phyloP scores from a whole-genome alignment of 2,888 invertebrate species.

The Cinara cedri region DNA sequence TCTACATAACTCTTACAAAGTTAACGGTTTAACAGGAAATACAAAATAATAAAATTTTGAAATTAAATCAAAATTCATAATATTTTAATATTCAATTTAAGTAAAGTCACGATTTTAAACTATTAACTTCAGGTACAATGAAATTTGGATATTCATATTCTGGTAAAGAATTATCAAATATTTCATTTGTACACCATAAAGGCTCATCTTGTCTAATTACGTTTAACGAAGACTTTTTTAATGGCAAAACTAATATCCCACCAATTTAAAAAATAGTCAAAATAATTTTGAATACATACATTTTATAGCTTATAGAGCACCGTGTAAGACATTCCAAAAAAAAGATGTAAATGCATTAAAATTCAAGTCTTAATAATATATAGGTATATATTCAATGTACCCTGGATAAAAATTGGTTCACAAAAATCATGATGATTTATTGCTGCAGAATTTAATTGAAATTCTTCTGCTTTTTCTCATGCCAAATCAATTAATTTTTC shows the following conservation, averaged over 20 bases:
- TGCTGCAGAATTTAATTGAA: conserved; percentile 72
- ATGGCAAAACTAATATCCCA: conserved; percentile 83
- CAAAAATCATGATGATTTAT: conserved; percentile 86
- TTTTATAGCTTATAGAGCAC: neutral
- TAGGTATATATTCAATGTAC: too few species aligned
- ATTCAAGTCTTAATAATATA: conserved; percentile 67
- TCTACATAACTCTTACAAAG: conserved; percentile 70
- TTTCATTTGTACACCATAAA: conserved; percentile 69
- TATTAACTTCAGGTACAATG: conserved; percentile 66
- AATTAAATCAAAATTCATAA: neutral
- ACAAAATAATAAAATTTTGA: conserved; percentile 41
- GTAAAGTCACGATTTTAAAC: conserved; percentile 63
- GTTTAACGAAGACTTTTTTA: conserved; percentile 78
- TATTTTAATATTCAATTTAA: conserved; percentile 63
- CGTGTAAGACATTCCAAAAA: too few species aligned
- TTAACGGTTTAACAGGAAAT: conserved; percentile 69
- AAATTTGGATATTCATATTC: conserved; percentile 80
- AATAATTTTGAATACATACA: neutral
- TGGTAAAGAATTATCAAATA: too few species aligned
- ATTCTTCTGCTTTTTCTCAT: conserved; percentile 72
- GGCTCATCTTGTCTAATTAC: conserved; percentile 70
- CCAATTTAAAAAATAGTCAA: conserved; percentile 67
- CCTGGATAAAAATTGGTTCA: conserved; percentile 77
- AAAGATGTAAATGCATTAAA: too few species aligned
- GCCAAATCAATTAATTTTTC: conserved; percentile 78